These are phyloP conservation scores for Antitype chi DNA, from an alignment of 2,888 invertebrate genomes.

Conservation along the genomic window DNA sequence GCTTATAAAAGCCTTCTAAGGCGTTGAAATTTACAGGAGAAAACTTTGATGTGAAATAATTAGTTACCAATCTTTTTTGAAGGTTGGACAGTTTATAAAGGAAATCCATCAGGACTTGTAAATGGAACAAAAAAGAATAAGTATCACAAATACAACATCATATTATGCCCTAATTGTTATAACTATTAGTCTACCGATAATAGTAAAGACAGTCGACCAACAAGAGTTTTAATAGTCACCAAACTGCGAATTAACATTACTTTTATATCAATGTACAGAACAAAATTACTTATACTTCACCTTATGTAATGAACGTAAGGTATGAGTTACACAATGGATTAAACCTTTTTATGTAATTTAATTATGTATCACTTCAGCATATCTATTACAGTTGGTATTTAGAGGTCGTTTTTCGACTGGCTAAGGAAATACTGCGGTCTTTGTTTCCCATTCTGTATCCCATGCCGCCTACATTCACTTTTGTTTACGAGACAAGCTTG, in stretches of 20 bases:
- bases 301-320: conserved; percentile 50
- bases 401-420: conserved; percentile 71
- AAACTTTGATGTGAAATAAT: neutral
- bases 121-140: conserved; percentile 22
- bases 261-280: conserved; percentile 34
- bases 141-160: conserved; percentile 3
- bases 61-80: neutral
- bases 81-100: neutral
- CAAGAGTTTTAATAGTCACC: conserved; percentile 19
- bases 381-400: conserved; percentile 68
- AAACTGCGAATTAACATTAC: conserved; percentile 11
- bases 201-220: conserved; percentile 27
- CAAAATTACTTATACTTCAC: conserved; percentile 35
- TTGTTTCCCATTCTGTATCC: conserved; percentile 81
- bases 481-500: conserved; percentile 77
- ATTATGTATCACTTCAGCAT: conserved; percentile 59
- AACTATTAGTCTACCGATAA: conserved; percentile 51
- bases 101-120: neutral
- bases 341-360: conserved; percentile 60
- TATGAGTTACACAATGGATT: conserved; percentile 43
- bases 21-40: neutral
- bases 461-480: conserved; percentile 87
- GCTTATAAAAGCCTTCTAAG: neutral
- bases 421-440: conserved; percentile 76
- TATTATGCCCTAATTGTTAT: conserved; percentile 44